Evolutionary conservation across 2,797 vertebrate genomes (phyloP).

Genomic region (Acomys russatus): DNA sequence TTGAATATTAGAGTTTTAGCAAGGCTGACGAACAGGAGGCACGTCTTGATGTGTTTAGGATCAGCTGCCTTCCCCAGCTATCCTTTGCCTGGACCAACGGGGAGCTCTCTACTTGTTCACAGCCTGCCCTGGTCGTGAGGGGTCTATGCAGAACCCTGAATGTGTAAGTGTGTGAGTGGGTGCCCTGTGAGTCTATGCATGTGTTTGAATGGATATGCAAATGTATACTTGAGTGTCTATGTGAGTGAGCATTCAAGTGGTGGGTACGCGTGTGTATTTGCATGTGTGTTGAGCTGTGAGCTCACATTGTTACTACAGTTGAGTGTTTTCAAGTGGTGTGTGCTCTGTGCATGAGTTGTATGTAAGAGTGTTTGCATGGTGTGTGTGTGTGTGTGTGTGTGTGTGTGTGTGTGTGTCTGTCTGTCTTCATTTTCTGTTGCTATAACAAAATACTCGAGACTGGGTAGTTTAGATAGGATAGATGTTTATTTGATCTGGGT

Average conservation of each 20-base stretch:
- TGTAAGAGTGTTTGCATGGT: neutral
- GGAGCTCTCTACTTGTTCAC: neutral
- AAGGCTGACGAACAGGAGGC: neutral
- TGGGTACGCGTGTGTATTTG: neutral
- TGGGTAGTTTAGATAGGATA: too few species aligned
- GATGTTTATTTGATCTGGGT: neutral
- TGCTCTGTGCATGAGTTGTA: neutral
- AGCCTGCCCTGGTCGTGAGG: neutral
- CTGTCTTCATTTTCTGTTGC: neutral
- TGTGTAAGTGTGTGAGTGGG: neutral
- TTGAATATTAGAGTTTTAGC: neutral
- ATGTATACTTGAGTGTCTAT: neutral
- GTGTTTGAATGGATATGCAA: neutral
- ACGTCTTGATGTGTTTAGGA: too few species aligned
- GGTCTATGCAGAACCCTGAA: neutral
- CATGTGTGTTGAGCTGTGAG: neutral
- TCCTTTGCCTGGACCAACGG: neutral
- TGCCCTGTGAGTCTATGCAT: neutral
- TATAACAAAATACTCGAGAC: neutral
- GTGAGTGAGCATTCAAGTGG: neutral
- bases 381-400: rapidly evolving
- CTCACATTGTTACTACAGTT: neutral
- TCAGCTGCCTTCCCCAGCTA: neutral
- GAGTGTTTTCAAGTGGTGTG: neutral
- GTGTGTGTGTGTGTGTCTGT: neutral